Base-by-base conservation (phyloP, 2,113 vertebrate genomes). In the Seriola rivoliana region DNA sequence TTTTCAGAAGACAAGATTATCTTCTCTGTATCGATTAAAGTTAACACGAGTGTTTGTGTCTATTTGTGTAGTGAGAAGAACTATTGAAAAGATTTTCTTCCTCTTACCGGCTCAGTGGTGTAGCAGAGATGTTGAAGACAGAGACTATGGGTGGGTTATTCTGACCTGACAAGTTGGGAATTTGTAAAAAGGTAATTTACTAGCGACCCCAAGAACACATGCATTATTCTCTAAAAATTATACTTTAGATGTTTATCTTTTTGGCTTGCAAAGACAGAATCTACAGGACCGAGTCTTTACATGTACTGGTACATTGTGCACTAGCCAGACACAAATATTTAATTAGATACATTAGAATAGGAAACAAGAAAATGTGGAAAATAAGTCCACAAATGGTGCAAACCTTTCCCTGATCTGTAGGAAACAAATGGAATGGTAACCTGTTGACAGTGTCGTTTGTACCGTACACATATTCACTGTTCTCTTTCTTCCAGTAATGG, bases 1-100 rank as follows among this genome's bases (percentile, higher is more conserved):
- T 81, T 54, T 82, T 78, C 76, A 67, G 21, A 71, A 32, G 79
- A 69, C 70, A 38, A 68, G 80, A 80, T 89, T 78, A 82, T 84
- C 74, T 84, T 23, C 65, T 65, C 23, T 19, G 78, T 62, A 84
- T 87, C 60, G 69, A 89, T 80, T 81, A 67, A 55, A 82, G 68
- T 48, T 46, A 13, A 40, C 71, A 78, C 1, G 40, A 23, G 48
- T 23, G n/a, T 46, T 63, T 40, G 23, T 54, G 55, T 54, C 36
- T 25, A 32, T 34, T 21, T 42, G 23, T 38, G 69, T 13, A 6
- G 19, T 8, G 42, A 68, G 32, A 38, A 32, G 21, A 66, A 65
- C 29, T 55, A 8, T 10, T 14, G 58, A 29, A 54, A 48, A 48
- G 19, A 38, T 29, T 71, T 73, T 29, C 38, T 34, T 4, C 23